Evolutionary conservation across 2,888 invertebrate species (phyloP).

Genomic region (Phlogophora meticulosa): DNA sequence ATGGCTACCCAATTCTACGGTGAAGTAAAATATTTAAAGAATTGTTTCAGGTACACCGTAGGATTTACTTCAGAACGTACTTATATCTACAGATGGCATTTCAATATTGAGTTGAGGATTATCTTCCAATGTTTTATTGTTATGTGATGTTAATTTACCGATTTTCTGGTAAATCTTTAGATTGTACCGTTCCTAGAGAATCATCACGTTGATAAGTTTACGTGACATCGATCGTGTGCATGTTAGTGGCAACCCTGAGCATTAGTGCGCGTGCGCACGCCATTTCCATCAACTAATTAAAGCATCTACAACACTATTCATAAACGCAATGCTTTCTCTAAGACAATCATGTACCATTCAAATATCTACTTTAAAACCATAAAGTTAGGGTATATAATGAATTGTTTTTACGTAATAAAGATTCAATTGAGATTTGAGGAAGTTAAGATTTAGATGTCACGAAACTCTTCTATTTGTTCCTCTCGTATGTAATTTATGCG

Average conservation of each 20-base stretch:
- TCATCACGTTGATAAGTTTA: neutral
- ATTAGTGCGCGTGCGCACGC: conserved; percentile 59
- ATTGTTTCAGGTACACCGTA: no score
- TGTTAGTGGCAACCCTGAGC: conserved; percentile 42
- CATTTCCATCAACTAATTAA: conserved; percentile 67
- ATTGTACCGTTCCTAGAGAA: no score
- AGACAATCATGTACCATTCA: conserved; percentile 4
- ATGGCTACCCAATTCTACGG: no score
- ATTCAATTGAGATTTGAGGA: conserved; percentile 61
- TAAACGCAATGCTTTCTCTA: conserved; percentile 67
- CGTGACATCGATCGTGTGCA: neutral
- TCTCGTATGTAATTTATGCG: conserved; percentile 24
- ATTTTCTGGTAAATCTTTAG: no score
- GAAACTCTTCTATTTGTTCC: conserved; percentile 51
- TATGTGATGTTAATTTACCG: no score
- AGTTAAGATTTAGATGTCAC: conserved; percentile 60
- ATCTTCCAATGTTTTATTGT: no score
- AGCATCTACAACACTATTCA: conserved; percentile 67
- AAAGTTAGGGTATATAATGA: neutral
- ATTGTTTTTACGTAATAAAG: neutral
- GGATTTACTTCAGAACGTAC: no score
- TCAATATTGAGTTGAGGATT: no score
- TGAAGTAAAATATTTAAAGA: no score
- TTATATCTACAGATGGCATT: no score
- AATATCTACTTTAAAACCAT: conserved; percentile 12